Base-by-base conservation (phyloP, 2,888 invertebrate species). In the Folsomia manolachei region DNA sequence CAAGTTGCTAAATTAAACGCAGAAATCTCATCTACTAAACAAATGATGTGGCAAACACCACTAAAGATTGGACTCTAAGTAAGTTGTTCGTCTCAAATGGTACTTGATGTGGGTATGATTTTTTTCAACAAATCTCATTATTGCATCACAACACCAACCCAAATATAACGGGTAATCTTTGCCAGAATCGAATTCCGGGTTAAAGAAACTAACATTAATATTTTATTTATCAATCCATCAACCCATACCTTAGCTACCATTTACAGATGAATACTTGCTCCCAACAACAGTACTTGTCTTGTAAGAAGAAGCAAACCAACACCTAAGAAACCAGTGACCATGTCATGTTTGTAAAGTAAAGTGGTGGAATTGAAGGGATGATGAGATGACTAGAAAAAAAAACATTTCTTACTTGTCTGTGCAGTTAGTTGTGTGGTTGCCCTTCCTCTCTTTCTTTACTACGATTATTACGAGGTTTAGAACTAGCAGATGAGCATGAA, bases 251-350 rank as follows among this genome's bases (percentile, higher is more conserved):
- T n/a, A n/a, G n/a, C n/a, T 39, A 14, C 39, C 39, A 14, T n/a
- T n/a, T 39, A 39, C 39, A 39, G 39, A 39, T 39, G 39, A 39
- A 4, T 39, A 39, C 39, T 39, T 39, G 39, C 14, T 39, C 4
- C n/a, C n/a, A n/a, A n/a, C n/a, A n/a, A n/a, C n/a, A n/a, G n/a
- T n/a, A n/a, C n/a, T n/a, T n/a, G n/a, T n/a, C n/a, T n/a, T n/a
- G n/a, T n/a, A n/a, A n/a, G n/a, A n/a, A n/a, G n/a, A n/a, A n/a
- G n/a, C n/a, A n/a, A n/a, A n/a, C n/a, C 39, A 39, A 39, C 39
- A 39, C 39, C 39, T 14, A 4, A 39, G 39, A 64, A 64, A 27
- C n/a, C 64, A 27, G 27, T 27, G 64, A 27, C 64, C 64, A 64
- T 26, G 39, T 27, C 64, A 19, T n/a, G 39, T 56, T 21, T 21